Evolutionary conservation across 2,113 vertebrate genomes (phyloP), one percentile per base, ranked within the genome.

Genomic region (Pipra filicauda): DNA sequence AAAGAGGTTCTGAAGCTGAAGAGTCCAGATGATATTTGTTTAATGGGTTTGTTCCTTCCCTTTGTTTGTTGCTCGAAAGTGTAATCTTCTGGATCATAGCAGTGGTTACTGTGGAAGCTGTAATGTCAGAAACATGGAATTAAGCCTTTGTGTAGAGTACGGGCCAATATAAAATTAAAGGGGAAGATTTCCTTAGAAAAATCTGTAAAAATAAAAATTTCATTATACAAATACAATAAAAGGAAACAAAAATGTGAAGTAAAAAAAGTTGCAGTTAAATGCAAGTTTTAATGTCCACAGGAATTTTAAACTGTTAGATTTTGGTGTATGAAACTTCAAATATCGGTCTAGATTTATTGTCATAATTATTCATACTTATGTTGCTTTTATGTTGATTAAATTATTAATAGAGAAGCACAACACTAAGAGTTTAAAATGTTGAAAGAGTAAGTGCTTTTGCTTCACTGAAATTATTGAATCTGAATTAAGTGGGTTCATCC

Each of bases 371-470:
- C 79, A 80, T 92, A 92, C 44, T 84, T 48, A 84, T 61, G 30
- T 93, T 95, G 24, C 54, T 89, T 93, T 91, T 72, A 85, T 96
- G 85, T 92, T 96, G 93, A 96, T 96, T 95, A 78, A 95, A 95
- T 92, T 95, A 65, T 93, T 97, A 78, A 95, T 88, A n/a, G 54
- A 85, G 71, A 22, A 78, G 15, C 15, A 85, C 46, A 78, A 35
- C 65, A 79, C 35, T 43, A 88, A 90, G 64, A 37, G 46, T 54
- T 66, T 76, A 91, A 95, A 96, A 48, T 95, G 21, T 92, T 96
- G 76, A 78, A 93, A 95, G 28, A 21, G 30, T 61, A 95, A 96
- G 41, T 72, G 41, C 95, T 98, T 95, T 90, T 91, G 74, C 28
- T 91, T 96, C 95, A 95, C 95, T 95, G 74, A 96, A 91, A 92